A percentile compares a stretch with the other conserved stretches of the same genome.
These are phyloP conservation scores for Oxyteleia sp. DNA, from an alignment of 2,888 invertebrate species.

Conservation along the genomic window DNA sequence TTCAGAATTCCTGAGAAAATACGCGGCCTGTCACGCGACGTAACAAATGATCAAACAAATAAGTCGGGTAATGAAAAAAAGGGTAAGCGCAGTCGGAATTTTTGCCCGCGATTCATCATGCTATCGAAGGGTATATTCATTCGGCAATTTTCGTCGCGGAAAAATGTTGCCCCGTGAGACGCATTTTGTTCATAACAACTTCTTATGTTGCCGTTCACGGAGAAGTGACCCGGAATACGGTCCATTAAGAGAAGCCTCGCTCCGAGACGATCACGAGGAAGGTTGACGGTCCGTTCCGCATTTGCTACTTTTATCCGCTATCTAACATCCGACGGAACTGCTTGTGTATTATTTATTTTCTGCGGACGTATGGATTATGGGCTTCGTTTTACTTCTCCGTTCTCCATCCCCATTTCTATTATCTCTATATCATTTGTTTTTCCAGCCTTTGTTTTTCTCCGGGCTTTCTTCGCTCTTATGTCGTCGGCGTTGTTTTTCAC, in stretches of 20 bases:
- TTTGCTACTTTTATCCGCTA: constrained; percentile 79
- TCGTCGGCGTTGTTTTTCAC: constrained; percentile 20
- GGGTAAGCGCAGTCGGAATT: constrained; percentile 2
- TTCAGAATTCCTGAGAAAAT: constrained; percentile 50
- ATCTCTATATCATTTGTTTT: constrained; percentile 68
- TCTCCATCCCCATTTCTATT: constrained; percentile 52
- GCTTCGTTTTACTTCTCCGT: constrained; percentile 70
- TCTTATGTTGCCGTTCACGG: constrained; percentile 22
- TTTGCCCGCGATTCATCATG: constrained; percentile 29
- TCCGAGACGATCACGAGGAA: constrained; percentile 31
- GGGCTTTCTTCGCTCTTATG: constrained; percentile 23
- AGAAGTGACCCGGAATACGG: constrained; percentile 62
- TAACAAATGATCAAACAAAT: constrained; percentile 65
- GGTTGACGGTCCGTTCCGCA: constrained; percentile 62
- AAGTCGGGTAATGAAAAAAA: constrained; percentile 44
- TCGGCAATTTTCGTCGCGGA: constrained; percentile 35
- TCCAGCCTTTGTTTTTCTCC: constrained; percentile 44
- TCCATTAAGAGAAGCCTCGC: constrained; percentile 60
- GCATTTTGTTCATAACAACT: constrained; percentile 25
- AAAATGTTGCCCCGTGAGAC: constrained; percentile 25
- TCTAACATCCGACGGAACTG: constrained; percentile 75
- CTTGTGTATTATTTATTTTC: constrained; percentile 86
- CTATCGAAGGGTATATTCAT: constrained; percentile 14
- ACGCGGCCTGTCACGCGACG: constrained; percentile 44
- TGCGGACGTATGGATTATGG: constrained; percentile 85